Evolutionary conservation across 2,113 vertebrate genomes (phyloP).

Genomic region (Sitta europaea): DNA sequence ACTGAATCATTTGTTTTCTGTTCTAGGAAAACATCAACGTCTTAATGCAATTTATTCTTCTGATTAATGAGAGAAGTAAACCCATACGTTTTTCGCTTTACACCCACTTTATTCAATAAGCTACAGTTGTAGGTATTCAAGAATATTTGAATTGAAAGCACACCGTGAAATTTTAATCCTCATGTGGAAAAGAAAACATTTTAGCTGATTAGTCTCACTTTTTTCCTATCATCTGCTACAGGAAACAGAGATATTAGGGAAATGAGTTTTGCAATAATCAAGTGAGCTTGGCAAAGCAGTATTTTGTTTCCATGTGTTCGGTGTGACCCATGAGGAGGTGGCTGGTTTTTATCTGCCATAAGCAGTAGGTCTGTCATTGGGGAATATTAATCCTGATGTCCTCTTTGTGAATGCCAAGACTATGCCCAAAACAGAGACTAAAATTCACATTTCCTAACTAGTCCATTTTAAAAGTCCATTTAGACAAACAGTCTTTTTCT

Average conservation of each 20-base stretch:
- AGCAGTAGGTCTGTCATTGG: neutral
- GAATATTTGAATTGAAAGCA: conserved; percentile 58
- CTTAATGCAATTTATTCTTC: conserved; percentile 36
- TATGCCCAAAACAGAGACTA: neutral
- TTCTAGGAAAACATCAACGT: conserved; percentile 43
- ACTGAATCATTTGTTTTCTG: conserved; percentile 13
- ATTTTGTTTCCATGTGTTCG: neutral
- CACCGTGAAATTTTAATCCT: conserved; percentile 22
- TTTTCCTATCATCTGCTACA: conserved; percentile 19
- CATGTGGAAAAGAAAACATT: conserved; percentile 6
- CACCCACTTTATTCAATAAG: conserved; percentile 36
- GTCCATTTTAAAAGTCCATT: neutral
- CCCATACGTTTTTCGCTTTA: conserved; percentile 6
- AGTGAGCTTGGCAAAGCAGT: neutral
- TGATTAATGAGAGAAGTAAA: conserved; percentile 61
- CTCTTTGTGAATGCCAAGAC: neutral
- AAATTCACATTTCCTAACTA: neutral
- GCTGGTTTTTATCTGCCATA: neutral
- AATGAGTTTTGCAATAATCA: conserved; percentile 15
- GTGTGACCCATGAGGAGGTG: conserved; percentile 12
- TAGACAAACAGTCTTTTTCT: neutral
- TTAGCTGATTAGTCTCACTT: conserved; percentile 24
- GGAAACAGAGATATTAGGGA: conserved; percentile 12
- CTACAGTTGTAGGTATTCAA: neutral
- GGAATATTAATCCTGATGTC: neutral